phyloP scores from a whole-genome alignment of 2,113 vertebrate genomes.

The Carassius carassius region DNA sequence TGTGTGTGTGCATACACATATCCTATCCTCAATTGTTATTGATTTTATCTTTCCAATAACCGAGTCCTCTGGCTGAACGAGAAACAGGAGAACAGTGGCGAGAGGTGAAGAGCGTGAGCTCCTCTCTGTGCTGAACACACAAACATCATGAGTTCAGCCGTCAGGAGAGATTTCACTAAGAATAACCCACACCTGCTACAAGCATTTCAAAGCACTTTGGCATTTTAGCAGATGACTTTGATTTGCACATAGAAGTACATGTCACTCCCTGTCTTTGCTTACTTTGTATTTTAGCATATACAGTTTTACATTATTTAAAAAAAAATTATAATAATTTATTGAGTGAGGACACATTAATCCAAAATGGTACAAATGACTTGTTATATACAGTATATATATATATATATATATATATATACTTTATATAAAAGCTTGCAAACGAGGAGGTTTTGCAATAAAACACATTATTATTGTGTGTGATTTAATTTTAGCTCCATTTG shows the following conservation, averaged over 20 bases:
- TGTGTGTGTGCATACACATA: constrained; percentile 13
- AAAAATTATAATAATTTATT: too few relatives aligned
- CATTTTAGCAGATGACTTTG: not conserved
- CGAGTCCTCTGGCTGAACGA: not conserved
- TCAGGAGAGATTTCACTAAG: not conserved
- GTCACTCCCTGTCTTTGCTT: not conserved
- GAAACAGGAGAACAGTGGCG: constrained; percentile 8
- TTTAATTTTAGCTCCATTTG: not conserved
- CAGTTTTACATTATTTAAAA: not conserved
- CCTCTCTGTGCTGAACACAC: not conserved
- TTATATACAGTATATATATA: too few relatives aligned
- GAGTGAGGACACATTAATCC: too few relatives aligned
- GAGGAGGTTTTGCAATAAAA: not conserved
- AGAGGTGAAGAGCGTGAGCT: constrained; percentile 10
- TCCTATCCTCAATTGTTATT: constrained; percentile 35
- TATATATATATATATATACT: too few relatives aligned
- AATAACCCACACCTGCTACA: not conserved
- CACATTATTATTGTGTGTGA: not conserved
- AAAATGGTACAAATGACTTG: too few relatives aligned
- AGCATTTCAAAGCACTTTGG: not conserved
- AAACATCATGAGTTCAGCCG: not conserved
- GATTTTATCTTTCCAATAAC: constrained; percentile 42
- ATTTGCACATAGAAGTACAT: not conserved
- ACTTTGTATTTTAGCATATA: not conserved
- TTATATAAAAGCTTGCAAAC: not conserved